Evolutionary conservation across 37 sponge, comb jelly and placozoan genomes (phyloP).

Genomic region (Beroe forskalii): DNA sequence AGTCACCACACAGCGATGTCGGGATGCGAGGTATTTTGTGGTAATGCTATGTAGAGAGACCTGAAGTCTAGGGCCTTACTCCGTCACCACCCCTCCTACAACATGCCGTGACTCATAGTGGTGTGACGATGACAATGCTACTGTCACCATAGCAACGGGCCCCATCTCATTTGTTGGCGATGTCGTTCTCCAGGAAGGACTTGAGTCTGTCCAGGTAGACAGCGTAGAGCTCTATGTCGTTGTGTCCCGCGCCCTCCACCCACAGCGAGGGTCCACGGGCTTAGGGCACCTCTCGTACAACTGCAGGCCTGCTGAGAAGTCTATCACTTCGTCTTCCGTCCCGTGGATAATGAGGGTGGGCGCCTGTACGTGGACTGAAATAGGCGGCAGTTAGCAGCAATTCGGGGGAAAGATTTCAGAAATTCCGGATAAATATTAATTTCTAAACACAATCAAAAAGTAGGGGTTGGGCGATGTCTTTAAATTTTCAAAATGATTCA

Average conservation of each 20-base stretch:
- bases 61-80: too few species aligned
- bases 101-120: not conserved
- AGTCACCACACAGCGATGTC: too few species aligned
- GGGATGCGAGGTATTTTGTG: too few species aligned
- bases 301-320: constrained; percentile 92
- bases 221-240: constrained; percentile 96
- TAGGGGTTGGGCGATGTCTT: too few species aligned
- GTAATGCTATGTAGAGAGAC: too few species aligned
- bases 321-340: constrained; percentile 99
- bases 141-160: not conserved
- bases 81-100: too few species aligned
- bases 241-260: constrained; percentile 99
- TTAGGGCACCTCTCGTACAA: constrained; percentile 89
- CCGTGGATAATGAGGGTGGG: constrained; percentile 94
- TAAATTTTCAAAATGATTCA: too few species aligned
- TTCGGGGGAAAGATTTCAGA: too few species aligned
- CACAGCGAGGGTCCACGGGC: constrained; percentile 97
- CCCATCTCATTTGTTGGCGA: constrained; percentile 65
- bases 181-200: constrained; percentile 81
- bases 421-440: too few species aligned
- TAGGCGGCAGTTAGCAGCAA: not conserved
- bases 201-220: constrained; percentile 89
- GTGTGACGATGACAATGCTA: not conserved
- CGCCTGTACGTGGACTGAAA: constrained; percentile 73
- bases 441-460: too few species aligned